A percentile compares a stretch with the other conserved stretches of the same genome.
Evolutionary conservation across 2,113 vertebrate genomes (phyloP).

Genomic region (Prietella phreatophila): DNA sequence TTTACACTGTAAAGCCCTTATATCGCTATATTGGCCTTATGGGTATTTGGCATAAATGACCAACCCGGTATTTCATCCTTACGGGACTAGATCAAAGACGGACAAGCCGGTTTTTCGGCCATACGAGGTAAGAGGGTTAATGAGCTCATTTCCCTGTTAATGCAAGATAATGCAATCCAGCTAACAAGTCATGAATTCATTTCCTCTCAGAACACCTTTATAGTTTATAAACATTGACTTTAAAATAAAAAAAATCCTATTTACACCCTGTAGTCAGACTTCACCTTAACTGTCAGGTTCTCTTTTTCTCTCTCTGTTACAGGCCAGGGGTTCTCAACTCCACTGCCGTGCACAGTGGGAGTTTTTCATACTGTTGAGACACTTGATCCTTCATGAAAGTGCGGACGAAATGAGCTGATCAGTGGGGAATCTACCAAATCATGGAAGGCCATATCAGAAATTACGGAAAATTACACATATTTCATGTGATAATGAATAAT

Average conservation of each 20-base stretch:
- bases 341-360: background rate
- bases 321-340: background rate
- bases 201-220: background rate
- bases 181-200: background rate
- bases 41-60: too few relatives aligned
- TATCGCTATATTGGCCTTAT: too few relatives aligned
- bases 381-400: background rate
- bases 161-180: background rate
- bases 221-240: background rate
- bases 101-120: too few relatives aligned
- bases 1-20: too few relatives aligned
- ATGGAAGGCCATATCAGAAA: background rate
- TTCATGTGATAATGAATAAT: background rate
- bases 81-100: too few relatives aligned
- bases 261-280: background rate
- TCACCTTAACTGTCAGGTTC: constrained; percentile 5
- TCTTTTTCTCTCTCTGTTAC: background rate
- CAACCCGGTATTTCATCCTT: too few relatives aligned
- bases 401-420: background rate
- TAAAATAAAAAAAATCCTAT: background rate
- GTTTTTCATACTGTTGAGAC: background rate
- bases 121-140: too few relatives aligned
- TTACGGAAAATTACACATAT: background rate
- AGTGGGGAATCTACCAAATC: background rate
- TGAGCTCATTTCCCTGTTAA: background rate